phyloP scores from a whole-genome alignment of 2,888 invertebrate genomes.

The Uloborus plumipes region DNA sequence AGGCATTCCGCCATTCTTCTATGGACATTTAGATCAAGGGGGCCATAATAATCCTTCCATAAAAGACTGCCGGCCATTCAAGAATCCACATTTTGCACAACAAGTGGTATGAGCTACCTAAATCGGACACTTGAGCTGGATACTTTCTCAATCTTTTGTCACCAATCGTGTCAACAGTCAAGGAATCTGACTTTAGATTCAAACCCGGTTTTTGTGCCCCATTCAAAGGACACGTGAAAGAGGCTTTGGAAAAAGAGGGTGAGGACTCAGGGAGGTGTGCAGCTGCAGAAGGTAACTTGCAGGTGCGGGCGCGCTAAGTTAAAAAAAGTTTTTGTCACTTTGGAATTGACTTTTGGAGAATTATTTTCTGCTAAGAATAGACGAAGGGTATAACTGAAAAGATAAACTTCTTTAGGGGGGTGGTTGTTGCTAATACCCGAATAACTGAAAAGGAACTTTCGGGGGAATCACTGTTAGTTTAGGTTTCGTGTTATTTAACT shows the following conservation, averaged over 20 bases:
- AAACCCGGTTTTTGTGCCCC: not conserved
- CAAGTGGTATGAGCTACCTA: no score
- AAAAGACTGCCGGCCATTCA: slow-evolving; percentile 20
- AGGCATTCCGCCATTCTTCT: no score
- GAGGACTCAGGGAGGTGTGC: slow-evolving; percentile 12
- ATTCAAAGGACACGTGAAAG: slow-evolving; percentile 6
- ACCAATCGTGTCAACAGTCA: slow-evolving; percentile 37
- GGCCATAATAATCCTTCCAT: slow-evolving; percentile 18
- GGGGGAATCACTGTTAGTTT: no score
- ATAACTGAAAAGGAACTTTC: no score
- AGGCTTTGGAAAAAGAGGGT: slow-evolving; percentile 1
- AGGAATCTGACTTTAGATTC: slow-evolving; percentile 21
- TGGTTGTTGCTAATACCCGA: no score
- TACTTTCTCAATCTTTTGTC: slow-evolving; percentile 53
- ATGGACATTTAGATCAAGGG: slow-evolving; percentile 6
- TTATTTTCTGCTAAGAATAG: not conserved
- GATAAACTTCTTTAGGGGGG: no score
- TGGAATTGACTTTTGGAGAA: slow-evolving; percentile 19
- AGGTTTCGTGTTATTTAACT: no score
- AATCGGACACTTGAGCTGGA: slow-evolving; percentile 28
- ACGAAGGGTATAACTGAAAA: no score
- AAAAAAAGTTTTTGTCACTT: slow-evolving; percentile 19
- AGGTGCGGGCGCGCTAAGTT: slow-evolving; percentile 23
- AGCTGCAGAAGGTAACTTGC: slow-evolving; percentile 28
- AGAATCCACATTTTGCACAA: no score